phyloP scores from a whole-genome alignment of 2,113 vertebrate genomes.

The Leucosticte australis region DNA sequence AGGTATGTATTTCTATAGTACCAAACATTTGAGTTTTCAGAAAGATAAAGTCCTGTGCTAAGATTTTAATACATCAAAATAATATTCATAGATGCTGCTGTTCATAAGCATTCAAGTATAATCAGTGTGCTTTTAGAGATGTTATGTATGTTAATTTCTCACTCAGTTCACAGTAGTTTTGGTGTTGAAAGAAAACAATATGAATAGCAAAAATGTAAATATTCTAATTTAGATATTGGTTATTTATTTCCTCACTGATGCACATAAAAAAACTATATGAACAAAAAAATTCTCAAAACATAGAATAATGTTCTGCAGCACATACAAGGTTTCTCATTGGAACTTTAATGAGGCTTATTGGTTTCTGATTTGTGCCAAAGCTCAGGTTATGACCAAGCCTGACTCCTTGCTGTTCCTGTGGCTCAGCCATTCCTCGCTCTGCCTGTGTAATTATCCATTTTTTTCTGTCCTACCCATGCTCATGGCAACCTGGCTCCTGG shows the following conservation, averaged over 20 bases:
- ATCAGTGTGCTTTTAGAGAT: background rate
- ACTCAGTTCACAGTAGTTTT: background rate
- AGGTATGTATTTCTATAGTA: background rate
- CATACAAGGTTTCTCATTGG: background rate
- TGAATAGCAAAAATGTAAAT: background rate
- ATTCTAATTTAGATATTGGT: background rate
- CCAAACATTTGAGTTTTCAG: background rate
- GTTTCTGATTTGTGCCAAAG: background rate
- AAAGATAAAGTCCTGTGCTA: background rate
- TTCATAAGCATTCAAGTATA: background rate
- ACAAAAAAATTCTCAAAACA: background rate
- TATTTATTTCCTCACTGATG: background rate
- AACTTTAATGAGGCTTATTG: background rate
- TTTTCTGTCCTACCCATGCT: background rate
- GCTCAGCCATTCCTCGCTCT: background rate
- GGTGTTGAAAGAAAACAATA: background rate
- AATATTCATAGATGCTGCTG: background rate
- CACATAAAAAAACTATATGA: background rate
- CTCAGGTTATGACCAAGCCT: background rate
- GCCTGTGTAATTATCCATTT: background rate
- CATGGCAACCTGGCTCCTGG: background rate
- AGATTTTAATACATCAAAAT: background rate
- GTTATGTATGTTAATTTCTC: background rate
- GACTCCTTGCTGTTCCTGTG: background rate
- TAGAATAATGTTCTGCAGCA: background rate